These are phyloP conservation scores for Drosophila rellima DNA, from an alignment of 2,888 invertebrate species.

Conservation along the genomic window DNA sequence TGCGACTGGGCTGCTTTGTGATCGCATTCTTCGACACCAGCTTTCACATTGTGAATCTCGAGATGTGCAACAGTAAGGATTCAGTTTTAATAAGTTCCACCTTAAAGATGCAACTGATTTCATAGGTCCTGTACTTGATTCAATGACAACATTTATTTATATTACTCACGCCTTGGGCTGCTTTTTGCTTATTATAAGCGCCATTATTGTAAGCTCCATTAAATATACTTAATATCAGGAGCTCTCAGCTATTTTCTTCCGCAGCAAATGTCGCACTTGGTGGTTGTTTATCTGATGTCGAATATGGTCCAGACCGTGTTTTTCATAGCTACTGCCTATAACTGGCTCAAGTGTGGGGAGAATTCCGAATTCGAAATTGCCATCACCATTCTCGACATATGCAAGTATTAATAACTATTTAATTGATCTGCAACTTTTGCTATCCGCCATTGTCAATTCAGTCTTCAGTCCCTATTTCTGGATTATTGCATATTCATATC, in stretches of 20 bases:
- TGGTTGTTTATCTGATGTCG: constrained; percentile 19
- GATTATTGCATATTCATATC: constrained; percentile 34
- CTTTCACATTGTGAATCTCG: constrained; percentile 22
- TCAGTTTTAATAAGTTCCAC: background rate
- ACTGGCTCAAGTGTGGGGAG: background rate
- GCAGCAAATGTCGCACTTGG: constrained; percentile 27
- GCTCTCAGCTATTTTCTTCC: background rate
- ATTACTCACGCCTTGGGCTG: constrained; percentile 12
- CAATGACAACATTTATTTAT: background rate
- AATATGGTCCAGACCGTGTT: background rate
- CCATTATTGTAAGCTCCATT: constrained; percentile 15
- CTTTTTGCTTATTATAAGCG: constrained; percentile 14
- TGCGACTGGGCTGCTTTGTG: constrained; percentile 34
- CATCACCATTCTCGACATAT: background rate
- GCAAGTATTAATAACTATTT: constrained; percentile 17
- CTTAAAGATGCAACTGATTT: background rate
- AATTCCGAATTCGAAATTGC: constrained; percentile 1
- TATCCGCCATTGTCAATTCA: background rate
- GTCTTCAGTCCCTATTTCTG: constrained; percentile 41
- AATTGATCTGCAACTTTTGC: too few relatives aligned
- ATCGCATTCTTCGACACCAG: constrained; percentile 22
- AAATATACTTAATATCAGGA: too few relatives aligned
- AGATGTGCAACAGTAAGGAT: constrained; percentile 13
- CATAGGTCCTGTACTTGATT: background rate
- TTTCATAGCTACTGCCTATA: background rate